These are phyloP conservation scores for Fragum whitleyi DNA, from an alignment of 2,888 invertebrate species.

Conservation along the genomic window DNA sequence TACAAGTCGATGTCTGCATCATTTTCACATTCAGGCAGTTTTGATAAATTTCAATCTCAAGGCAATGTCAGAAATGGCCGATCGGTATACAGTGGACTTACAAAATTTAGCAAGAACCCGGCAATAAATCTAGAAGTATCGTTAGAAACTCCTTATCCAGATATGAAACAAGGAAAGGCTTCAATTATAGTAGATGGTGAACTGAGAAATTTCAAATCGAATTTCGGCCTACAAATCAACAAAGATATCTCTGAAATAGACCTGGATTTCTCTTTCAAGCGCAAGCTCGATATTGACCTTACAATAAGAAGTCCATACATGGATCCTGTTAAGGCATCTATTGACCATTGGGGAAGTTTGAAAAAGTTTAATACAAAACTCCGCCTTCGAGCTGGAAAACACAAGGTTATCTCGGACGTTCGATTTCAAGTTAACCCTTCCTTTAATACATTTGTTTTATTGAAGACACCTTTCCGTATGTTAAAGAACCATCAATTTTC, in stretches of 20 bases:
- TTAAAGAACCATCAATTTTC: slow-evolving; percentile 56
- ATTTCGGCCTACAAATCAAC: slow-evolving; percentile 46
- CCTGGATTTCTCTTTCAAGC: slow-evolving; percentile 25
- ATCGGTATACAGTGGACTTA: slow-evolving; percentile 19
- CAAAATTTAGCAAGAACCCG: slow-evolving; percentile 32
- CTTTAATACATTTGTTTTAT: slow-evolving; percentile 32
- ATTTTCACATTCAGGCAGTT: slow-evolving; percentile 42
- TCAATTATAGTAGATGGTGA: slow-evolving; percentile 44
- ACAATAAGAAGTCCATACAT: slow-evolving; percentile 46
- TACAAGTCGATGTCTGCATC: slow-evolving; percentile 36
- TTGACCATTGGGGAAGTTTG: slow-evolving; percentile 51
- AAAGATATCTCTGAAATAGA: slow-evolving; percentile 48
- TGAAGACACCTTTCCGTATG: slow-evolving; percentile 41
- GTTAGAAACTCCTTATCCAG: slow-evolving; percentile 39
- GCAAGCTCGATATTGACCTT: slow-evolving; percentile 48
- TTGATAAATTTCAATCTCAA: slow-evolving; percentile 30
- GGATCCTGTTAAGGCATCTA: slow-evolving; percentile 43
- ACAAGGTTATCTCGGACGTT: slow-evolving; percentile 26
- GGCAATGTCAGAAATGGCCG: slow-evolving; percentile 37
- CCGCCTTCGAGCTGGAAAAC: slow-evolving; percentile 13
- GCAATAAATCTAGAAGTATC: slow-evolving; percentile 30
- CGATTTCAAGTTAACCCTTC: slow-evolving; percentile 46
- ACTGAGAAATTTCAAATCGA: slow-evolving; percentile 42
- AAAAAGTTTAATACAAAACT: slow-evolving; percentile 33
- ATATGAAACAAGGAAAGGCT: slow-evolving; percentile 26